Evolutionary conservation across 2,888 invertebrate genomes (phyloP).

Genomic region (Andrena trimmerana): DNA sequence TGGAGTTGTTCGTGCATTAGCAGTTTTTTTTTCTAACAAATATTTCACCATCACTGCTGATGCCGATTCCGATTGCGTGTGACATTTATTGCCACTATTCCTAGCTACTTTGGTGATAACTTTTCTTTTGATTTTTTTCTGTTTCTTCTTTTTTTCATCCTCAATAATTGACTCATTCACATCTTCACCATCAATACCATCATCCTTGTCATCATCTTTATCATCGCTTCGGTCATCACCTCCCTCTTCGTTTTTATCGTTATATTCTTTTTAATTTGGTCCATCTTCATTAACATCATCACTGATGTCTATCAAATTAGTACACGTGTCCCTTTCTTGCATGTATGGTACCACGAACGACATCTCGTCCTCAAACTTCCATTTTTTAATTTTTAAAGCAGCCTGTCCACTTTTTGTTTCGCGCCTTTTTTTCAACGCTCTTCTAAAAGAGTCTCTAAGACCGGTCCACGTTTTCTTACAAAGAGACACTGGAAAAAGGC

Average conservation of each 20-base stretch:
- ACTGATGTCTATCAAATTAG: background rate
- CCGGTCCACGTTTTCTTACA: constrained; percentile 4
- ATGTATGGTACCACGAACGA: constrained; percentile 3
- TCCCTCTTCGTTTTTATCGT: background rate
- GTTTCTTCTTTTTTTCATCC: background rate
- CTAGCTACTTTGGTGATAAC: background rate
- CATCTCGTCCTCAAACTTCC: constrained; percentile 5
- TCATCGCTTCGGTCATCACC: background rate
- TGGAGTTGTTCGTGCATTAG: background rate
- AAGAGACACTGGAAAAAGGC: background rate
- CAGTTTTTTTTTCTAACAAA: background rate
- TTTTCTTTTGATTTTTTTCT: background rate
- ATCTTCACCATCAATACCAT: background rate
- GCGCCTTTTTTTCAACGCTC: background rate
- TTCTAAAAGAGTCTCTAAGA: constrained; percentile 8
- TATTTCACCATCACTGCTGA: constrained; percentile 10
- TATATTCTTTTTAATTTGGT: background rate
- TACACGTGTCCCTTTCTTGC: background rate
- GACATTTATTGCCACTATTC: background rate
- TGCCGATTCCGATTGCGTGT: background rate
- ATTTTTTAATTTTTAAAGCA: background rate
- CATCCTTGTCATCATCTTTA: background rate
- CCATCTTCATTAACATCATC: background rate
- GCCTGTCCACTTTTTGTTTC: background rate
- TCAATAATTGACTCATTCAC: background rate